phyloP scores from a whole-genome alignment of 2,113 vertebrate species.

The Naja naja region DNA sequence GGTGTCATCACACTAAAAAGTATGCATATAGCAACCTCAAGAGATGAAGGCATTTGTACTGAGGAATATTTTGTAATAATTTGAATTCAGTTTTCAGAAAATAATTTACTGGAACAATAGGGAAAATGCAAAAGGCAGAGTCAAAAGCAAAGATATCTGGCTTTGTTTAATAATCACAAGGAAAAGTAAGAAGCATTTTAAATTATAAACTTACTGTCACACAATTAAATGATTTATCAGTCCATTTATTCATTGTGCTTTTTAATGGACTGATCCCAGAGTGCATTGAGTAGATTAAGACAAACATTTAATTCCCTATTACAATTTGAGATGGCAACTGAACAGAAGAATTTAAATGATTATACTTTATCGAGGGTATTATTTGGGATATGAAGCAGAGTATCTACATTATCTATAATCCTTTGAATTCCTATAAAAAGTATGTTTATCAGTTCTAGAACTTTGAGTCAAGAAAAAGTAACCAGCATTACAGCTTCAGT shows the following conservation, averaged over 20 bases:
- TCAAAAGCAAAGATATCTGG: slow-evolving; percentile 17
- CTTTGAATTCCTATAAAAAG: slow-evolving; percentile 15
- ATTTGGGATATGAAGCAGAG: slow-evolving; percentile 11
- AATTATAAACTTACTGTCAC: slow-evolving; percentile 22
- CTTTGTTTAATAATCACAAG: slow-evolving; percentile 21
- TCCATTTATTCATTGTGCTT: slow-evolving; percentile 30
- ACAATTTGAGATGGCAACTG: slow-evolving; percentile 20
- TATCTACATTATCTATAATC: slow-evolving; percentile 1
- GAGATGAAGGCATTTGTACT: slow-evolving; percentile 6
- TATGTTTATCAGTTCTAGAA: neutral
- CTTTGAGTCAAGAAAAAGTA: neutral
- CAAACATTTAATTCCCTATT: slow-evolving; percentile 30
- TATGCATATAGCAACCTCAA: neutral
- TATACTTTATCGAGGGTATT: neutral
- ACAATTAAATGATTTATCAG: slow-evolving; percentile 32
- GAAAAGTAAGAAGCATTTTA: slow-evolving; percentile 37
- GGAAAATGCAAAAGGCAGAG: slow-evolving; percentile 6
- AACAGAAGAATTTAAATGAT: slow-evolving; percentile 30
- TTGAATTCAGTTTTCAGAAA: neutral
- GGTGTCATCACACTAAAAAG: neutral
- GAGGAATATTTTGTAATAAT: slow-evolving; percentile 2
- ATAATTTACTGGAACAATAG: neutral
- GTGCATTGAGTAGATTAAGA: slow-evolving; percentile 11
- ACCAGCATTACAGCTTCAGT: neutral
- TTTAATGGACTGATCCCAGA: slow-evolving; percentile 22